Evolutionary conservation across 2,113 vertebrate species (phyloP).

Genomic region (Anarrhichthys ocellatus): DNA sequence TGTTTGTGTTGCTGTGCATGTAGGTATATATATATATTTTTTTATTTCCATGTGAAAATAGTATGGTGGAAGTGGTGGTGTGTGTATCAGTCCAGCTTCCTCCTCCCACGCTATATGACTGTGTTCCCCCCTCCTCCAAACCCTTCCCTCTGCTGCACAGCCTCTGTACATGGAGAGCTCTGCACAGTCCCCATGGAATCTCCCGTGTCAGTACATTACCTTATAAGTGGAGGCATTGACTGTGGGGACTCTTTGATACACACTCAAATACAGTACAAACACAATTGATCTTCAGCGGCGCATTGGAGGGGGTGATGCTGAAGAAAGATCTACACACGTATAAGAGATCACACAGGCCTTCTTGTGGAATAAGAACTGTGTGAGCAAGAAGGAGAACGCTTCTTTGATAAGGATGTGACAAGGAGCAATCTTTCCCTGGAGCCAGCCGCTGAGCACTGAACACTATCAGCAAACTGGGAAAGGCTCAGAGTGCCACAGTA

Average conservation of each 20-base stretch:
- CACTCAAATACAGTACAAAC: conserved; percentile 80
- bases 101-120: conserved; percentile 70
- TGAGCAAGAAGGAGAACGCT: conserved; percentile 62
- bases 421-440: conserved; percentile 72
- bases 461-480: conserved; percentile 66
- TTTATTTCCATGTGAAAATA: conserved; percentile 45
- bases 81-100: conserved; percentile 64
- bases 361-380: conserved; percentile 57
- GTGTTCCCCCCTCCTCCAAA: conserved; percentile 56
- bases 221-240: conserved; percentile 79
- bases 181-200: conserved; percentile 72
- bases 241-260: conserved; percentile 82
- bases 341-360: conserved; percentile 73
- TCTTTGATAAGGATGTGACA: conserved; percentile 83
- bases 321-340: conserved; percentile 65
- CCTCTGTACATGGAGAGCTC: conserved; percentile 61
- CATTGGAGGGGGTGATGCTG: conserved; percentile 30
- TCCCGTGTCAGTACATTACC: conserved; percentile 78
- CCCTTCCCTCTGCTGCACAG: conserved; percentile 62
- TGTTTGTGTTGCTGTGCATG: conserved; percentile 34
- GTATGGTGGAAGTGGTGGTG: conserved; percentile 57
- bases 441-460: conserved; percentile 50
- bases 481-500: conserved; percentile 38
- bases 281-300: conserved; percentile 78
- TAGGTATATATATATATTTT: conserved; percentile 44